phyloP scores from a whole-genome alignment of 37 sponge, comb jelly and placozoan species.

The Hexactinellida sp. region DNA sequence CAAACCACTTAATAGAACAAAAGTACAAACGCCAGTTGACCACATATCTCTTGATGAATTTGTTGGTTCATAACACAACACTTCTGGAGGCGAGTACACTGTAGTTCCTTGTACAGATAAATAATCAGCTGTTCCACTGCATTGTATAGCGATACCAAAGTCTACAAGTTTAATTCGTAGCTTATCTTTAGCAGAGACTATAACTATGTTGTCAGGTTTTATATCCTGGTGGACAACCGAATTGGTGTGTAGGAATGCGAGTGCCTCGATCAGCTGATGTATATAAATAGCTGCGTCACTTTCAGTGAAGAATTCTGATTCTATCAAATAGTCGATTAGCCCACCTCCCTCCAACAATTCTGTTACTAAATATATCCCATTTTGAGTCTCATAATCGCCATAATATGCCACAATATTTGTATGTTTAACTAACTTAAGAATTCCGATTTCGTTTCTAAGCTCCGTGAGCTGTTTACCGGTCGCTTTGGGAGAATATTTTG shows the following conservation, averaged over 20 bases:
- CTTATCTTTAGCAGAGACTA: not conserved
- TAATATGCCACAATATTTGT: not conserved
- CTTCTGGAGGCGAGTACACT: not conserved
- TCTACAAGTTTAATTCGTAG: not conserved
- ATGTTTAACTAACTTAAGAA: not conserved
- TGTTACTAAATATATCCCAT: not conserved
- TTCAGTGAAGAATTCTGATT: conserved; percentile 1
- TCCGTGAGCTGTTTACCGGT: not conserved
- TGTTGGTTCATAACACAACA: not conserved
- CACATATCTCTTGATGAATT: not conserved
- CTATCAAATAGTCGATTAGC: not conserved
- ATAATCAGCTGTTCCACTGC: not conserved
- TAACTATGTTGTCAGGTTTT: not conserved
- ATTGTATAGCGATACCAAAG: not conserved
- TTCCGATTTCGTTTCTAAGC: not conserved
- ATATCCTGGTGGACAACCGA: not conserved
- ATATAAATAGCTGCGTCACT: not conserved
- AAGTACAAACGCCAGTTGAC: not conserved
- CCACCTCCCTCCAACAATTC: not conserved
- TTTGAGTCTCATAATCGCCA: not conserved
- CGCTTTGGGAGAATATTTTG: not conserved
- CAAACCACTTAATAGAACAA: not conserved
- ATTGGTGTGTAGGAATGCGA: not conserved
- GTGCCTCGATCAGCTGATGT: not conserved
- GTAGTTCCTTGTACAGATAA: not conserved